Evolutionary conservation across 2,888 invertebrate genomes (phyloP).

Genomic region (Polydrusus pterygomalis): DNA sequence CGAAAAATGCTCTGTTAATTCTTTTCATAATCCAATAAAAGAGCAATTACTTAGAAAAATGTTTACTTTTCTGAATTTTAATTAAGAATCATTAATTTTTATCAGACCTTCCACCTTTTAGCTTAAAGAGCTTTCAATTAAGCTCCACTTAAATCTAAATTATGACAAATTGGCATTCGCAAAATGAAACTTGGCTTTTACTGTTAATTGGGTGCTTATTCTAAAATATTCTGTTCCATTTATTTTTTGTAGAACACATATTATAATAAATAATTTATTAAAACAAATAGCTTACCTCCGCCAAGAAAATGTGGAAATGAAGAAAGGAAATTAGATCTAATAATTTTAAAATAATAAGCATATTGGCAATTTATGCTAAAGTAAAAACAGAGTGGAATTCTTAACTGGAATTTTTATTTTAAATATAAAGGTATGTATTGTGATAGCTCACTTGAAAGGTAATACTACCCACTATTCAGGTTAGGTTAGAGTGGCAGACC

Average conservation of each 20-base stretch:
- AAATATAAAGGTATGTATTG: no score
- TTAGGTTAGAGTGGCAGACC: no score
- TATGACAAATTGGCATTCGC: constrained; percentile 18
- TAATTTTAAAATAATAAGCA: no score
- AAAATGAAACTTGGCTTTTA: constrained; percentile 22
- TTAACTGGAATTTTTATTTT: no score
- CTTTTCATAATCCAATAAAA: constrained; percentile 1
- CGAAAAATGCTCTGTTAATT: not conserved
- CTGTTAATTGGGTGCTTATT: constrained; percentile 4
- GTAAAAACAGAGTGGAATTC: no score
- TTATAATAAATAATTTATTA: no score
- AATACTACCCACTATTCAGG: no score
- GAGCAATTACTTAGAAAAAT: constrained; percentile 6
- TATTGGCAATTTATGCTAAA: no score
- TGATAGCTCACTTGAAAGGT: no score
- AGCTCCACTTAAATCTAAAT: constrained; percentile 16
- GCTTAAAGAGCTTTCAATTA: constrained; percentile 32
- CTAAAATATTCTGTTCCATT: not conserved
- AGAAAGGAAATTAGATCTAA: no score
- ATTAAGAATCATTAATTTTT: constrained; percentile 39
- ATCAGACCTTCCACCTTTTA: constrained; percentile 25
- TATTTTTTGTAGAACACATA: not conserved
- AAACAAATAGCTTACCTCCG: no score
- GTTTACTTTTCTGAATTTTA: constrained; percentile 10
- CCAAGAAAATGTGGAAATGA: no score